Percentiles rank a stretch among this genome's conserved stretches.
phyloP scores from a whole-genome alignment of 2,113 vertebrate species.

The Tetraodon nigroviridis region DNA sequence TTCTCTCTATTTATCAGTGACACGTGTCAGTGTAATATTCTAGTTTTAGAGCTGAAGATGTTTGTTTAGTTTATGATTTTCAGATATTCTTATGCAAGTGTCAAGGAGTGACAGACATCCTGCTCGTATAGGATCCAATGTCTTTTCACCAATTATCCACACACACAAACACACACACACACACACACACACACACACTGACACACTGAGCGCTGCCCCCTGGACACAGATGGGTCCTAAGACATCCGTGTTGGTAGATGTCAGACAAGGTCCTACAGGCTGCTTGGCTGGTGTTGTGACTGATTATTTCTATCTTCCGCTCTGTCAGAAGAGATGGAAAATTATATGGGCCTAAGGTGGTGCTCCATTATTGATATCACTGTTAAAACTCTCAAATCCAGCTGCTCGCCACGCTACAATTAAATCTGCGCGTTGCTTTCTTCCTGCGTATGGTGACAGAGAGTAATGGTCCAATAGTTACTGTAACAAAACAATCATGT shows the following conservation, averaged over 20 bases:
- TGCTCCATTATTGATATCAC: conserved; percentile 68
- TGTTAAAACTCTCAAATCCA: conserved; percentile 64
- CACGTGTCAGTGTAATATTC: too few species aligned
- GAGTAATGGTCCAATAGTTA: conserved; percentile 76
- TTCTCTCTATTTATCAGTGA: too few species aligned
- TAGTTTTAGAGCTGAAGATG: too few species aligned
- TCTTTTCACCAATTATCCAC: conserved; percentile 53
- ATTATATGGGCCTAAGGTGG: conserved; percentile 64
- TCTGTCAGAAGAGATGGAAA: conserved; percentile 70
- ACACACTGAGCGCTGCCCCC: conserved; percentile 25
- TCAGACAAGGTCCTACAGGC: conserved; percentile 64
- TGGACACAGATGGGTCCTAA: conserved; percentile 67
- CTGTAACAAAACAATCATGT: conserved; percentile 69
- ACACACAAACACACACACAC: conserved; percentile 19
- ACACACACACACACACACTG: conserved; percentile 10
- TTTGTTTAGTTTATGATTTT: too few species aligned
- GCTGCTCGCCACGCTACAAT: conserved; percentile 66
- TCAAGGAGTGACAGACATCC: conserved; percentile 1
- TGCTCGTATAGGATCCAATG: conserved; percentile 29
- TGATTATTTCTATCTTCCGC: conserved; percentile 70
- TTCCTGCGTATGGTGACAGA: conserved; percentile 58
- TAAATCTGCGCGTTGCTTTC: conserved; percentile 59
- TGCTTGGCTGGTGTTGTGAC: conserved; percentile 61
- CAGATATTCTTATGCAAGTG: too few species aligned
- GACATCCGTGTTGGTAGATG: conserved; percentile 56